Percentiles rank a stretch among this genome's conserved stretches.
phyloP scores from a whole-genome alignment of 2,888 invertebrate genomes.

The Phania funesta region DNA sequence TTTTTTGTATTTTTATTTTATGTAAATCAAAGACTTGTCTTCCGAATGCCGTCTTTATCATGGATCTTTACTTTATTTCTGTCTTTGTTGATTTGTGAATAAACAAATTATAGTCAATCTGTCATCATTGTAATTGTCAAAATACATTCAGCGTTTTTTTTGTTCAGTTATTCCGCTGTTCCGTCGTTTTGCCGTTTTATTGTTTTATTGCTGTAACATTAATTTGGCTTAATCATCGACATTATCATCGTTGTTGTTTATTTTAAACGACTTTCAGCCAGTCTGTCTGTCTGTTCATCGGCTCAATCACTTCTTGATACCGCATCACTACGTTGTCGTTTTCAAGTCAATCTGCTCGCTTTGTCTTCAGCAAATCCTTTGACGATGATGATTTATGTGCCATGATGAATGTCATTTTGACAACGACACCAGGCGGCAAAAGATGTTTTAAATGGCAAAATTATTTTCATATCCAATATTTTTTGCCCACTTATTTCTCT shows the following conservation, averaged over 20 bases:
- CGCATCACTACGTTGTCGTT: not conserved
- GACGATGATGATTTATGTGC: constrained; percentile 63
- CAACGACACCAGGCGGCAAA: constrained; percentile 60
- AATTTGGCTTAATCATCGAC: constrained; percentile 57
- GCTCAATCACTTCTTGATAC: constrained; percentile 7
- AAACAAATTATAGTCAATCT: constrained; percentile 63
- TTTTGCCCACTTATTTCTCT: constrained; percentile 13
- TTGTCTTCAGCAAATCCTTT: constrained; percentile 63
- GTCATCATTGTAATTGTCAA: constrained; percentile 66
- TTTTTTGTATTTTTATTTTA: not conserved
- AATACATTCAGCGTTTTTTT: constrained; percentile 45
- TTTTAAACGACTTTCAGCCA: not conserved
- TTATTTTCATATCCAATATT: constrained; percentile 7
- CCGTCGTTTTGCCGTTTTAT: constrained; percentile 25
- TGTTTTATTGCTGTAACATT: constrained; percentile 30
- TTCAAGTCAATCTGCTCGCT: constrained; percentile 43
- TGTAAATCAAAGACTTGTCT: constrained; percentile 22
- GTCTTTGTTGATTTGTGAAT: constrained; percentile 43
- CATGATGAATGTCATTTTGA: constrained; percentile 61
- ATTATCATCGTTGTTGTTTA: not conserved
- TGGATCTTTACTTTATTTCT: constrained; percentile 8
- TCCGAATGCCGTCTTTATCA: constrained; percentile 35
- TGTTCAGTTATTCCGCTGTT: too few species aligned
- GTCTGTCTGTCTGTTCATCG: not conserved
- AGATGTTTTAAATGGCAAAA: constrained; percentile 57